phyloP scores from a whole-genome alignment of 2,888 invertebrate genomes.

The Erebia ligea region DNA sequence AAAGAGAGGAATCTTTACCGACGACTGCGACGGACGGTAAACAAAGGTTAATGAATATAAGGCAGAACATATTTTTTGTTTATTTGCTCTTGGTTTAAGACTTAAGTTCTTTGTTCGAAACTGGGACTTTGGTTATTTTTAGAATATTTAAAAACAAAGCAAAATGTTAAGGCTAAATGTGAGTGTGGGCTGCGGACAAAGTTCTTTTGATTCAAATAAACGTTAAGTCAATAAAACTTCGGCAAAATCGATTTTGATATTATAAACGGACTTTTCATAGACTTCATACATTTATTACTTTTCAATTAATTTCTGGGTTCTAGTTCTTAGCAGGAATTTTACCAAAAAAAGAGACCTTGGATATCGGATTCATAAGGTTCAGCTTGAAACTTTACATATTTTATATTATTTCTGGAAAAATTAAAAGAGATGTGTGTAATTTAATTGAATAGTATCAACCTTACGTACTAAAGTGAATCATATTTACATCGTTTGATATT shows the following conservation, averaged over 20 bases:
- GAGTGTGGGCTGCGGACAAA: background rate
- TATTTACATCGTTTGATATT: background rate
- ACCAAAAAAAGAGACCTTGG: too few relatives aligned
- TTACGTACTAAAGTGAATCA: too few relatives aligned
- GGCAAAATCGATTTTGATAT: background rate
- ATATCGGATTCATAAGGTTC: too few relatives aligned
- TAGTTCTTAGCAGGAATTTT: background rate
- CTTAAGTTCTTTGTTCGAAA: slow-evolving; percentile 1
- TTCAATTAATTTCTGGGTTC: too few relatives aligned
- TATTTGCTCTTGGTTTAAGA: background rate
- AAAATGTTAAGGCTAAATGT: background rate
- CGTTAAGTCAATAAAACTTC: background rate
- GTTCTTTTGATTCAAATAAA: background rate
- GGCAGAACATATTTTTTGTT: background rate
- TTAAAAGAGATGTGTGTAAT: too few relatives aligned
- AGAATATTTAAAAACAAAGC: background rate
- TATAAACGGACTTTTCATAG: background rate
- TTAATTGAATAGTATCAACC: too few relatives aligned
- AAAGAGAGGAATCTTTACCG: background rate
- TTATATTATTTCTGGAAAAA: too few relatives aligned
- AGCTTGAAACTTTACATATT: too few relatives aligned
- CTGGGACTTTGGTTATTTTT: background rate
- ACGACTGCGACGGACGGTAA: background rate
- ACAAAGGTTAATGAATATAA: slow-evolving; percentile 17
- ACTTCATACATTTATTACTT: background rate